Evolutionary conservation across 2,888 invertebrate genomes (phyloP), one percentile per base, ranked within the genome.

Genomic region (Agrochola litura): DNA sequence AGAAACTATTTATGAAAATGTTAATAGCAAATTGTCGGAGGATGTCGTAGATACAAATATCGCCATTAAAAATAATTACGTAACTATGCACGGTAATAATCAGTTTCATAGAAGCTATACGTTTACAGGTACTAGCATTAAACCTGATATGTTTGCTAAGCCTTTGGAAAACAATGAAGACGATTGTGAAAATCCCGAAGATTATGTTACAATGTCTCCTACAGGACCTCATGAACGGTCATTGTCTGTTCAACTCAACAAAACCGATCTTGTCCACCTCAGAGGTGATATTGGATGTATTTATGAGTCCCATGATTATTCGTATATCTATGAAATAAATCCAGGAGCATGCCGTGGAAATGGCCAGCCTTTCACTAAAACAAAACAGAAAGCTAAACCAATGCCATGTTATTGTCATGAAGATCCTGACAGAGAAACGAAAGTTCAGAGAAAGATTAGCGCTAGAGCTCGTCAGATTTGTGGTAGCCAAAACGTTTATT

Each of bases 331-430:
- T 76, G 89, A 88, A 75, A 66, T 95, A 63, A 92, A 94, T 85
- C 91, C 90, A 1, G 79, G 89, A 25, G 85, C 91, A 19, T 6
- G 90, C 12, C 85, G 77, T 30, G 90, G 89, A 30, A 84, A 91
- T 75, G 90, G 73, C 41, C 90, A 89, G 74, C 95, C 94, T 22
- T 95, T 95, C 78, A 89, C 89, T n/a, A 93, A 84, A 85, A 91
- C 79, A 56, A 94, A 89, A 90, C 86, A 89, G 73, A 90, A 88
- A 81, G 89, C 88, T 54, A 84, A 89, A 37, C 90, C 89, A 6
- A 89, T 91, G 86, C 94, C 93, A 25, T 95, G 95, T 86, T 93
- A 91, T 87, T 95, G 95, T 84, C 88, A 91, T 30, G 90, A 90
- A 86, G 89, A 89, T 84, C 83, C 83, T 46, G 76, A 86, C 22